Percentiles rank a stretch among this genome's conserved stretches.
Evolutionary conservation across 2,888 invertebrate species (phyloP).

Genomic region (Idaea straminata): DNA sequence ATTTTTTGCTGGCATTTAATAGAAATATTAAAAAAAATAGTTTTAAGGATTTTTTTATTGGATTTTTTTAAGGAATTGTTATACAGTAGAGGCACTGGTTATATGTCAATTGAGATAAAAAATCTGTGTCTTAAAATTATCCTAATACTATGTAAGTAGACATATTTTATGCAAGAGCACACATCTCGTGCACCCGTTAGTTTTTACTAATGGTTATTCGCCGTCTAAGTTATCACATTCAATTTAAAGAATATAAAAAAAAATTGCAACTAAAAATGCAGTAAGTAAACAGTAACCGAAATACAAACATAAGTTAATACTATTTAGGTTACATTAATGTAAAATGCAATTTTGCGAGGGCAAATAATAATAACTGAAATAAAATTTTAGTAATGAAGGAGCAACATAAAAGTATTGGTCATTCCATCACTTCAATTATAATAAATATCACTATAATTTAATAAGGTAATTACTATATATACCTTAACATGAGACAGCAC

Average conservation of each 20-base stretch:
- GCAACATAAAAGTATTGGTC: constrained; percentile 36
- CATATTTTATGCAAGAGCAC: constrained; percentile 26
- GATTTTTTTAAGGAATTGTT: too few species aligned
- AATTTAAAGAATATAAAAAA: constrained; percentile 28
- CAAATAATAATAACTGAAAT: constrained; percentile 32
- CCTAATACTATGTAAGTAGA: constrained; percentile 7
- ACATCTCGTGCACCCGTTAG: constrained; percentile 20
- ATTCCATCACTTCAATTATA: constrained; percentile 46
- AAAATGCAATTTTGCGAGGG: constrained; percentile 33
- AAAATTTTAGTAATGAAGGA: constrained; percentile 33
- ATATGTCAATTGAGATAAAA: not conserved
- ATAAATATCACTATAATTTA: constrained; percentile 59
- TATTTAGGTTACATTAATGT: constrained; percentile 34
- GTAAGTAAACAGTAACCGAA: constrained; percentile 33
- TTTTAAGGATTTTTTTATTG: too few species aligned
- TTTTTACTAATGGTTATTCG: constrained; percentile 33
- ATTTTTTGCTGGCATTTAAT: not conserved
- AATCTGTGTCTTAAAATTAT: not conserved
- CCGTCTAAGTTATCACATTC: constrained; percentile 35
- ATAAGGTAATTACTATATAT: constrained; percentile 36
- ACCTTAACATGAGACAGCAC: constrained; percentile 30
- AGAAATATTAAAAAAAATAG: too few species aligned
- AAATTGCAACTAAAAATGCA: constrained; percentile 37
- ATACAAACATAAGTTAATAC: constrained; percentile 41
- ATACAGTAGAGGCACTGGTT: too few species aligned